These are phyloP conservation scores for Polypedilum pembai DNA, from an alignment of 1,140 invertebrate species.

Conservation along the genomic window DNA sequence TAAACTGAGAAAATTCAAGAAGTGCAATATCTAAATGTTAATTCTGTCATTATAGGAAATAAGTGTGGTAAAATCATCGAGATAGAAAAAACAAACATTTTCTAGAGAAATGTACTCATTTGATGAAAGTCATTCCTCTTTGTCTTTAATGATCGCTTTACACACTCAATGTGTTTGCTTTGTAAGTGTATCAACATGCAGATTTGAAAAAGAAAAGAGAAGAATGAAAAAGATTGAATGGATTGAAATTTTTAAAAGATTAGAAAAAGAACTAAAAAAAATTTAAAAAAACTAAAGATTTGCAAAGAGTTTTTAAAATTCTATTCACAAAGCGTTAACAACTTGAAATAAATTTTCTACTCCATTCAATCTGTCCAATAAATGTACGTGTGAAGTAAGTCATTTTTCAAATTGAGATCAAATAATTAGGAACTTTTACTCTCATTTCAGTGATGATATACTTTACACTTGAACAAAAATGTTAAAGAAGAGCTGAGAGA, in stretches of 20 bases:
- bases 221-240: not conserved
- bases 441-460: not conserved
- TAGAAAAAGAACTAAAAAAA: too few species aligned
- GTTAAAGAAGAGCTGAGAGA: not conserved
- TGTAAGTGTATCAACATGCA: not conserved
- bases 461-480: not conserved
- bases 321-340: too few species aligned
- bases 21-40: not conserved
- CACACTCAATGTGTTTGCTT: not conserved
- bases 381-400: not conserved
- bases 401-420: not conserved
- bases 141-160: not conserved
- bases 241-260: too few species aligned
- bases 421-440: constrained; percentile 19
- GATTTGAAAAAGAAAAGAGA: not conserved
- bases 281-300: too few species aligned
- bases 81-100: not conserved
- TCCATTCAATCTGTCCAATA: too few species aligned
- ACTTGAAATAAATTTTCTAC: too few species aligned
- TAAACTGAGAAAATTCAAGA: not conserved
- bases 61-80: not conserved
- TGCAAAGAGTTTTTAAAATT: too few species aligned
- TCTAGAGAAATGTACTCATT: constrained; percentile 17
- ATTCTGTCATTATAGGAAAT: not conserved
- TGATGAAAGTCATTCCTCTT: not conserved